These are phyloP conservation scores for Bellardia pandia DNA, from an alignment of 2,888 invertebrate species.

Conservation along the genomic window DNA sequence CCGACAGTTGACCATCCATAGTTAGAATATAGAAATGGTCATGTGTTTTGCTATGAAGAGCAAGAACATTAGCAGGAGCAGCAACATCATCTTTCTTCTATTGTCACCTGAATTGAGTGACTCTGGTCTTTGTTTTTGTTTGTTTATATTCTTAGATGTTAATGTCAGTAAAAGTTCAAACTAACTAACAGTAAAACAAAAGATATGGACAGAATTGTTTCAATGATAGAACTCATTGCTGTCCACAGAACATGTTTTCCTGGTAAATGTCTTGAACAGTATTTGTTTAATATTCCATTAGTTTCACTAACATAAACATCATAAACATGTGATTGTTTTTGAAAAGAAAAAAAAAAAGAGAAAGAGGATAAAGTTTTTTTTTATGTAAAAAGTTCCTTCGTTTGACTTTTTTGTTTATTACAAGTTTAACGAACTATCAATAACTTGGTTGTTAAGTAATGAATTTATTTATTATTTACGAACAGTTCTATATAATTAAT, in stretches of 20 bases:
- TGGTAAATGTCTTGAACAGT: not conserved
- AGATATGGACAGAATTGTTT: not conserved
- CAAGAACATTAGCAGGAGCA: too few species aligned
- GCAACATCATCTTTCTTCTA: too few species aligned
- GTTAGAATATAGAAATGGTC: too few species aligned
- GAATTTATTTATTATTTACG: not conserved
- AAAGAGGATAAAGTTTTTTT: not conserved
- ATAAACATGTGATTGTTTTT: not conserved
- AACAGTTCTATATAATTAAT: not conserved
- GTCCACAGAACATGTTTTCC: not conserved
- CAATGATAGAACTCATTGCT: too few species aligned
- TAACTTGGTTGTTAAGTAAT: not conserved
- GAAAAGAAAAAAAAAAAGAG: not conserved
- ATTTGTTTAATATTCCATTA: slow-evolving; percentile 26
- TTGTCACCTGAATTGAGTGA: too few species aligned
- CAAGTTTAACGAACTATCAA: not conserved
- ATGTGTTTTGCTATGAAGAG: too few species aligned
- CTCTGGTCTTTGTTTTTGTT: not conserved
- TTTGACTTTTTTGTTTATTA: not conserved
- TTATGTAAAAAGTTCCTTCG: not conserved
- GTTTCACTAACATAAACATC: slow-evolving; percentile 4
- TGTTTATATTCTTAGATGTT: not conserved
- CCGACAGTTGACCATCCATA: too few species aligned
- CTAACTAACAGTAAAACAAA: slow-evolving; percentile 11
- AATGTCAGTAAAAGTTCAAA: slow-evolving; percentile 27